These are phyloP conservation scores for Apotomis betuletana DNA, from an alignment of 2,888 invertebrate species.

Conservation along the genomic window DNA sequence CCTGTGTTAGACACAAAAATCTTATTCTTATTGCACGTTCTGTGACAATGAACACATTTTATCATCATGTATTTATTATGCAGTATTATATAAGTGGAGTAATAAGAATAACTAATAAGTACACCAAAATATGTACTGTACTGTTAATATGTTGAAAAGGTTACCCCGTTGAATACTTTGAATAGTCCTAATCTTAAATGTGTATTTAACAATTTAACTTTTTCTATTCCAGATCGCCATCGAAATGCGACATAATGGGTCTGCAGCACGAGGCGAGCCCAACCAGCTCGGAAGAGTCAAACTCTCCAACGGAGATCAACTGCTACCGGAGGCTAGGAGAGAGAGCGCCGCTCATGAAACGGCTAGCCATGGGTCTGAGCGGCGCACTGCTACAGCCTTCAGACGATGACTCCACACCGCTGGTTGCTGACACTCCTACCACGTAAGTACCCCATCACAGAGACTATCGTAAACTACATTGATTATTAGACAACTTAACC, in stretches of 20 bases:
- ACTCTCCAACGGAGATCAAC: conserved; percentile 93
- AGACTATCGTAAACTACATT: neutral
- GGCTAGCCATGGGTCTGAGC: conserved; percentile 90
- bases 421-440: conserved; percentile 87
- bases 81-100: too few relatives aligned
- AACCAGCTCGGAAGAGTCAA: conserved; percentile 93
- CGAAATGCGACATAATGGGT: conserved; percentile 74
- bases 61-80: too few relatives aligned
- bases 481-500: too few relatives aligned
- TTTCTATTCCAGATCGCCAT: conserved; percentile 62
- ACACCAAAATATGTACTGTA: too few relatives aligned
- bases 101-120: too few relatives aligned
- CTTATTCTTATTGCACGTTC: too few relatives aligned
- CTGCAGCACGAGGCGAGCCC: conserved; percentile 76
- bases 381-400: conserved; percentile 78
- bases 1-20: too few relatives aligned
- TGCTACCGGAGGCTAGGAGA: conserved; percentile 92
- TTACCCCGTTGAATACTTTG: too few relatives aligned
- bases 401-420: conserved; percentile 89
- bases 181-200: too few relatives aligned
- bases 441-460: conserved; percentile 62
- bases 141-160: too few relatives aligned
- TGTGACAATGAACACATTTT: too few relatives aligned
- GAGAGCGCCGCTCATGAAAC: conserved; percentile 90
- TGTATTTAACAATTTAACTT: neutral